phyloP scores from a whole-genome alignment of 2,113 vertebrate species.

The Conger conger region DNA sequence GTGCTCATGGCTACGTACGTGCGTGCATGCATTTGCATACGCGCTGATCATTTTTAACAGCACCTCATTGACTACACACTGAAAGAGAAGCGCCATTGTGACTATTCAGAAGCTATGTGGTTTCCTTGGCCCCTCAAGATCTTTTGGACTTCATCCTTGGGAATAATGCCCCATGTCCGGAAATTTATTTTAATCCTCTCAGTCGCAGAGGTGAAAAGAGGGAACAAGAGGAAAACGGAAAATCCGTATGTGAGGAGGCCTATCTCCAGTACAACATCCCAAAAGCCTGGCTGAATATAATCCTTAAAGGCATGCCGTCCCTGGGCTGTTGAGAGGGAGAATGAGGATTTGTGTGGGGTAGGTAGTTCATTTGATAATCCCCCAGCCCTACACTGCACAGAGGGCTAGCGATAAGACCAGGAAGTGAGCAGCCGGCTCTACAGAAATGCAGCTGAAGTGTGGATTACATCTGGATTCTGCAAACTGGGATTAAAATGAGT shows the following conservation, averaged over 20 bases:
- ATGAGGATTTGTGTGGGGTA: constrained; percentile 52
- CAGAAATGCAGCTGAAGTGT: neutral
- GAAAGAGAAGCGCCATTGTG: constrained; percentile 41
- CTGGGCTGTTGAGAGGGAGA: constrained; percentile 54
- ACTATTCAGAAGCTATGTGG: constrained; percentile 36
- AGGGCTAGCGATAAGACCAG: constrained; percentile 41
- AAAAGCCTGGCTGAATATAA: constrained; percentile 65
- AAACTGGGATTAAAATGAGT: constrained; percentile 23
- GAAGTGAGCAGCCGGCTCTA: constrained; percentile 33
- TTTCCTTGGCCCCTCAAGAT: constrained; percentile 37
- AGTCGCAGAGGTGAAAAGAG: constrained; percentile 61
- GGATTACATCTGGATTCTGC: neutral
- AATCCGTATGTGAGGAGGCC: constrained; percentile 48
- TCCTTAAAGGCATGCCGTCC: constrained; percentile 62
- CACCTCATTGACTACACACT: constrained; percentile 32
- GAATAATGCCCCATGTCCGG: constrained; percentile 57
- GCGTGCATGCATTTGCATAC: constrained; percentile 11
- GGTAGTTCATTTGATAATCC: constrained; percentile 52
- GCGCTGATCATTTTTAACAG: constrained; percentile 30
- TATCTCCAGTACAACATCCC: constrained; percentile 53
- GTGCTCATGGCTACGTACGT: neutral
- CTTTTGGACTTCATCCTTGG: constrained; percentile 48
- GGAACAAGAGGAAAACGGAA: constrained; percentile 54
- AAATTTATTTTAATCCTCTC: constrained; percentile 67
- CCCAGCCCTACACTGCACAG: constrained; percentile 39